These are phyloP conservation scores for Drosophila infuscata DNA, from an alignment of 2,888 invertebrate species.

Conservation along the genomic window DNA sequence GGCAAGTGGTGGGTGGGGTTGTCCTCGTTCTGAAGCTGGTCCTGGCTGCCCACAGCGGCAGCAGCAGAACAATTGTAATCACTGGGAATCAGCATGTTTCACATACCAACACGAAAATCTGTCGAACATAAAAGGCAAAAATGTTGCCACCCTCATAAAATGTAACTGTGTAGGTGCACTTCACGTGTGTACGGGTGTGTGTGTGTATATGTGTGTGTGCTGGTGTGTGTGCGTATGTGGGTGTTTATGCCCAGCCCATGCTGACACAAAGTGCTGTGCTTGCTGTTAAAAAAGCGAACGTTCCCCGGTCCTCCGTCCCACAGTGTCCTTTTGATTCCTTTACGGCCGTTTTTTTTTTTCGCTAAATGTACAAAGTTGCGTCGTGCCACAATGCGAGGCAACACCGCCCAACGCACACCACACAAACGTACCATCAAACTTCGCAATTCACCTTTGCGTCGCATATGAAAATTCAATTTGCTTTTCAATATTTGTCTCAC, in stretches of 20 bases:
- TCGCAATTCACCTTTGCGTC: slow-evolving; percentile 55
- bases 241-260: slow-evolving; percentile 10
- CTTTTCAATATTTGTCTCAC: slow-evolving; percentile 75
- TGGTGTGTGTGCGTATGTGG: slow-evolving; percentile 7
- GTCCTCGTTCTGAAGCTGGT: slow-evolving; percentile 6
- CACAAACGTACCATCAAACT: slow-evolving; percentile 12
- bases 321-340: slow-evolving; percentile 6
- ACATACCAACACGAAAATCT: slow-evolving; percentile 81
- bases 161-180: slow-evolving; percentile 64
- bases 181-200: slow-evolving; percentile 15
- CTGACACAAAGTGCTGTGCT: slow-evolving; percentile 68
- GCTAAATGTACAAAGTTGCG: slow-evolving; percentile 56
- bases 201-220: slow-evolving; percentile 1
- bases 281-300: slow-evolving; percentile 54
- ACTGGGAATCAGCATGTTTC: slow-evolving; percentile 80
- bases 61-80: slow-evolving; percentile 76
- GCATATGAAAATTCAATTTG: slow-evolving; percentile 78
- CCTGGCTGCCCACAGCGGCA: slow-evolving; percentile 16
- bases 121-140: slow-evolving; percentile 78
- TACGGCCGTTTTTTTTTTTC: slow-evolving; percentile 1
- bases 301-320: slow-evolving; percentile 11
- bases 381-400: slow-evolving; percentile 17
- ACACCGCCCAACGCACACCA: background rate
- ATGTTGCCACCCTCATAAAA: slow-evolving; percentile 73
- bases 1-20: slow-evolving; percentile 32